A percentile compares a stretch with the other conserved stretches of the same genome.
These are phyloP conservation scores for Cynaeus angustus DNA, from an alignment of 2,888 invertebrate genomes.

Conservation along the genomic window DNA sequence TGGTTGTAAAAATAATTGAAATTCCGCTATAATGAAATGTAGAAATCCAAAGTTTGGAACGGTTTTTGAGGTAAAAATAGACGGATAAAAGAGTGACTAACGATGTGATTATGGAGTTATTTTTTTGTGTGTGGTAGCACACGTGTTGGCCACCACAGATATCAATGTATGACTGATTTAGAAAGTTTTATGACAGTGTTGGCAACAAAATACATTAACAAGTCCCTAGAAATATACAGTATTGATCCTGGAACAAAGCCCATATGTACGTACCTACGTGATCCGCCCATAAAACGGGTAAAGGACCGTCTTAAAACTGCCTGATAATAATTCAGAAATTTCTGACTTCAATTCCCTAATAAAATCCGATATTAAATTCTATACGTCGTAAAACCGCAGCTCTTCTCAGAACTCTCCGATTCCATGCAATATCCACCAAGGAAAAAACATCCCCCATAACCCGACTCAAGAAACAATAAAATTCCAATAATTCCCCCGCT, in stretches of 20 bases:
- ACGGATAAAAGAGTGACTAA: not conserved
- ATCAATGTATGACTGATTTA: too few species aligned
- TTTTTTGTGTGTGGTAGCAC: not conserved
- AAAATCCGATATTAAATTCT: conserved; percentile 17
- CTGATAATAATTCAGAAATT: conserved; percentile 24
- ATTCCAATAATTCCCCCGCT: conserved; percentile 1
- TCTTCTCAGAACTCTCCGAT: conserved; percentile 6
- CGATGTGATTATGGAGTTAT: too few species aligned
- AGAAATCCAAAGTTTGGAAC: not conserved
- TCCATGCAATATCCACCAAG: conserved; percentile 1
- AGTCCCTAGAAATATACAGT: too few species aligned
- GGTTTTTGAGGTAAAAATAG: not conserved
- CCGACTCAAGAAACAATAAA: conserved; percentile 12
- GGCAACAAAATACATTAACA: too few species aligned
- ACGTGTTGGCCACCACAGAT: too few species aligned
- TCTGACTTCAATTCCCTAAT: conserved; percentile 19
- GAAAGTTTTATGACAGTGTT: too few species aligned
- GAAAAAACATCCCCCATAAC: conserved; percentile 20
- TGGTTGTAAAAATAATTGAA: not conserved
- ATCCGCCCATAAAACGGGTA: not conserved
- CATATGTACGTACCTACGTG: not conserved
- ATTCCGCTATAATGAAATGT: conserved; percentile 1
- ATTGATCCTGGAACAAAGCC: not conserved
- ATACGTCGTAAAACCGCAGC: conserved; percentile 18
- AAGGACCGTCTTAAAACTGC: conserved; percentile 1